phyloP scores from a whole-genome alignment of 2,797 vertebrate genomes.

The Darevskia mixta region DNA sequence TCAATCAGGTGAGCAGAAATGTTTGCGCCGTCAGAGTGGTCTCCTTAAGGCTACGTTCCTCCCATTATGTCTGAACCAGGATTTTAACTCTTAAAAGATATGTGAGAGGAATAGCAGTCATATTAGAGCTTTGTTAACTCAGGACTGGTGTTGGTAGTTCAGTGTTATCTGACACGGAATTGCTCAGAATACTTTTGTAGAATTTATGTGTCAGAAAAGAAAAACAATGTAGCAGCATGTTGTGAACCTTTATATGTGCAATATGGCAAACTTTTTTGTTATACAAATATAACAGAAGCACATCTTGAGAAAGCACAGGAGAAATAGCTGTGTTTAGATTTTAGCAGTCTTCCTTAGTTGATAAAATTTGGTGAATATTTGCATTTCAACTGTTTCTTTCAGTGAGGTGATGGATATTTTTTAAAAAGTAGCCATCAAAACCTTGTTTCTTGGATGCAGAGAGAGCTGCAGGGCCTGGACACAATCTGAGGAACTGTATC shows the following conservation, averaged over 20 bases:
- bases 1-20: too few species aligned
- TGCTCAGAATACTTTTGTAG: neutral
- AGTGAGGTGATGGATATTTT: conserved; percentile 52
- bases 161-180: neutral
- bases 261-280: conserved; percentile 43
- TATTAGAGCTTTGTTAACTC: conserved; percentile 24
- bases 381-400: conserved; percentile 66
- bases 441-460: conserved; percentile 31
- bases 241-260: conserved; percentile 17
- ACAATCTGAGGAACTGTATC: neutral
- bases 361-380: conserved; percentile 68
- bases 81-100: neutral
- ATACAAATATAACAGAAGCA: conserved; percentile 22
- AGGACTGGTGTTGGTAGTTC: neutral
- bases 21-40: too few species aligned
- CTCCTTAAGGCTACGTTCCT: too few species aligned
- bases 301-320: conserved; percentile 33
- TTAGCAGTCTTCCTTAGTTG: conserved; percentile 69
- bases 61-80: neutral
- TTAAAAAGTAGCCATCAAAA: neutral
- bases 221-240: conserved; percentile 27
- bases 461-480: neutral
- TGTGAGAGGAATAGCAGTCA: neutral
- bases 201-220: neutral
- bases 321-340: conserved; percentile 67